phyloP scores from a whole-genome alignment of 2,113 vertebrate genomes.

The Amazona vittata region DNA sequence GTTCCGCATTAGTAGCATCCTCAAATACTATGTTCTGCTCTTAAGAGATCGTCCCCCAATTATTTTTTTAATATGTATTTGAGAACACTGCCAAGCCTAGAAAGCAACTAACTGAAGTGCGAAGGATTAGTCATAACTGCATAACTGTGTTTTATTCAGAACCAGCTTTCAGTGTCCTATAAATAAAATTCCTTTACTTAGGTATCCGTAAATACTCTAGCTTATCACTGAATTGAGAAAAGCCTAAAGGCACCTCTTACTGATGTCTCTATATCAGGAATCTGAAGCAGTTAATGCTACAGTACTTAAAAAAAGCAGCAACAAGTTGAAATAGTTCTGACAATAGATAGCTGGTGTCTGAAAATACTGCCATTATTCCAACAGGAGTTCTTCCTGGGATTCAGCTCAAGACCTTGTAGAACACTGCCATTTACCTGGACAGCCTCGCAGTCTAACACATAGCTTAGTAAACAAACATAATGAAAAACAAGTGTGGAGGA shows the following conservation, averaged over 20 bases:
- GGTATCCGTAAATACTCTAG: conserved; percentile 12
- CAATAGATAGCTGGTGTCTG: not conserved
- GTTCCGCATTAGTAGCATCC: not conserved
- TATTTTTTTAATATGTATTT: not conserved
- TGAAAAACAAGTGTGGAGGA: not conserved
- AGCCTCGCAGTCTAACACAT: not conserved
- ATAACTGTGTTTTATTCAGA: conserved; percentile 4
- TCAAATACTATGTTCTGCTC: not conserved
- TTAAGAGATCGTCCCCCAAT: not conserved
- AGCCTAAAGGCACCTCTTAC: not conserved
- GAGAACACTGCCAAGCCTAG: not conserved
- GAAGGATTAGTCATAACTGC: conserved; percentile 1
- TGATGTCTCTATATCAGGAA: not conserved
- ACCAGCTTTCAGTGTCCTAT: conserved; percentile 6
- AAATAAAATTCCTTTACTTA: not conserved
- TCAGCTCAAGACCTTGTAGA: not conserved
- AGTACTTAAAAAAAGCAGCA: not conserved
- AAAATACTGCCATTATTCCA: not conserved
- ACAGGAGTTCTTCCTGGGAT: not conserved
- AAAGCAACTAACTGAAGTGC: conserved; percentile 1
- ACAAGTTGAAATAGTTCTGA: not conserved
- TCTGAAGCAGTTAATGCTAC: not conserved
- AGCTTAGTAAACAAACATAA: not conserved
- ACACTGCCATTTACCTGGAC: not conserved
- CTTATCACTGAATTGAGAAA: not conserved